Percentiles rank a stretch among this genome's conserved stretches.
These are phyloP conservation scores for Epizoanthus ramosus DNA, from an alignment of 92 coral and sea anemone genomes.

Conservation along the genomic window DNA sequence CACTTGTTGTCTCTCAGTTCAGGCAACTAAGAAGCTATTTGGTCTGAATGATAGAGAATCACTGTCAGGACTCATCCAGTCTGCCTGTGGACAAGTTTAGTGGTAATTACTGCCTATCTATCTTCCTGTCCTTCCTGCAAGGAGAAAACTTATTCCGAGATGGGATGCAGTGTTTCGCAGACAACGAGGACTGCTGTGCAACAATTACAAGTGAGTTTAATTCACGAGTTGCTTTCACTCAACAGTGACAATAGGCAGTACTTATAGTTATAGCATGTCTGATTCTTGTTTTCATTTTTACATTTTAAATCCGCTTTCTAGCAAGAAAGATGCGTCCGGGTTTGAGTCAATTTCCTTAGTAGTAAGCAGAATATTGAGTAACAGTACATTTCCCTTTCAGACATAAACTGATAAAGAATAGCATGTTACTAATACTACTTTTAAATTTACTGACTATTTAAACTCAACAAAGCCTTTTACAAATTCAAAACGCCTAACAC, in stretches of 20 bases:
- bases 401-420: no score
- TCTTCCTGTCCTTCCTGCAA: background rate
- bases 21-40: background rate
- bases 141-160: background rate
- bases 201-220: background rate
- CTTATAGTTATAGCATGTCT: no score
- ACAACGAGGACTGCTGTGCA: background rate
- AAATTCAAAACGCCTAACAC: no score
- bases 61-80: background rate
- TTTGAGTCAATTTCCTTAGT: no score
- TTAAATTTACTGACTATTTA: no score
- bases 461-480: no score
- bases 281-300: no score
- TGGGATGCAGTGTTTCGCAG: slow-evolving; percentile 7
- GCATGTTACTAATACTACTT: no score
- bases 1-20: background rate
- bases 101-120: background rate
- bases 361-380: no score
- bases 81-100: background rate
- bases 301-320: no score
- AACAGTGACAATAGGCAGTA: background rate
- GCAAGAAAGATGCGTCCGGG: no score
- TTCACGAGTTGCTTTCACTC: background rate
- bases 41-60: background rate
- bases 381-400: no score